Evolutionary conservation across 2,113 vertebrate species (phyloP).

Genomic region (Poecilia latipinna): DNA sequence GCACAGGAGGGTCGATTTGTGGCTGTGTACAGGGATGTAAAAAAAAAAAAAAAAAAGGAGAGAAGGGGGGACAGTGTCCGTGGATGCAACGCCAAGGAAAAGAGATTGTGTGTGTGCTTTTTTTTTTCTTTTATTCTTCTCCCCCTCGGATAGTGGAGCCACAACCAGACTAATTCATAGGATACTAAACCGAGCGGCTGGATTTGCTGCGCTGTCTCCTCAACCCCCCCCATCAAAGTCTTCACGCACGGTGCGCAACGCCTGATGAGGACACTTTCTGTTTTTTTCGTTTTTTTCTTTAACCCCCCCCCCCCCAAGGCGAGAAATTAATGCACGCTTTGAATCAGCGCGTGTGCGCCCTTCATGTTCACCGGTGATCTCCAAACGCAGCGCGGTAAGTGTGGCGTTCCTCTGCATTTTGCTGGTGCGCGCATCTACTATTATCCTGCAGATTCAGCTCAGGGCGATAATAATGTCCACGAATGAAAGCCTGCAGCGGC

Average conservation of each 20-base stretch:
- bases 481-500: slow-evolving; percentile 33
- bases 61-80: slow-evolving; percentile 42
- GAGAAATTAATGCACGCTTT: slow-evolving; percentile 50
- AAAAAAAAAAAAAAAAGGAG: no score
- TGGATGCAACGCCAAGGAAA: slow-evolving; percentile 61
- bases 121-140: not conserved
- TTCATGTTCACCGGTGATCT: slow-evolving; percentile 14
- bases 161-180: slow-evolving; percentile 23
- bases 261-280: slow-evolving; percentile 15
- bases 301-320: not conserved
- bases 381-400: slow-evolving; percentile 69
- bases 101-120: not conserved
- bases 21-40: slow-evolving; percentile 68
- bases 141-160: slow-evolving; percentile 51
- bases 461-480: slow-evolving; percentile 22
- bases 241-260: slow-evolving; percentile 48
- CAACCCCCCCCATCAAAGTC: slow-evolving; percentile 17
- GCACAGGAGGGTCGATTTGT: not conserved
- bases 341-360: slow-evolving; percentile 41
- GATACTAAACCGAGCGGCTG: slow-evolving; percentile 56
- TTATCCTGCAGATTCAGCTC: slow-evolving; percentile 29
- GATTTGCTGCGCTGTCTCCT: slow-evolving; percentile 38
- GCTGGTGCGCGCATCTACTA: slow-evolving; percentile 22
- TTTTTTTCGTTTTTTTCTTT: not conserved
- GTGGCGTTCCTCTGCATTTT: slow-evolving; percentile 14